Conservation (phyloP, 2,888 invertebrate genomes). For the Drosophila cyrtoloma region DNA sequence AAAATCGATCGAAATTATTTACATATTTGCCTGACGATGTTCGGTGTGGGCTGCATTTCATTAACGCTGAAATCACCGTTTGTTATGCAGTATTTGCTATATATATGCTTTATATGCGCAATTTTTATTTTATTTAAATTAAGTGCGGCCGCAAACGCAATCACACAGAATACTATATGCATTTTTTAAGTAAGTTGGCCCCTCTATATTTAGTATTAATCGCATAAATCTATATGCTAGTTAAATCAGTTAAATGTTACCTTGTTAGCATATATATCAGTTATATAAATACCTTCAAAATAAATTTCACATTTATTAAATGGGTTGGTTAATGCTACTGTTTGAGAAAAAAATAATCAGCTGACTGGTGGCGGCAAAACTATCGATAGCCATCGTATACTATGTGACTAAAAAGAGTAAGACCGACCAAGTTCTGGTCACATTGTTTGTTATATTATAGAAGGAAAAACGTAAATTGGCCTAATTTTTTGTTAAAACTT, state of each 20-base stretch:
- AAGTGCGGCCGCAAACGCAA: not conserved
- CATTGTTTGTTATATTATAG: constrained; percentile 31
- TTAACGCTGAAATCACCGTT: not conserved
- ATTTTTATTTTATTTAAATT: not conserved
- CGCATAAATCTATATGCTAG: not conserved
- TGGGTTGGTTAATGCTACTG: not conserved
- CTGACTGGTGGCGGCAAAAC: not conserved
- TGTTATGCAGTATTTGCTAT: not conserved
- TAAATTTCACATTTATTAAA: not conserved
- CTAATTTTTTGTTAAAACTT: constrained; percentile 33
- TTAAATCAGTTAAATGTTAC: not conserved
- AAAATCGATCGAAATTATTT: constrained; percentile 9
- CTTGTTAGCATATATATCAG: not conserved
- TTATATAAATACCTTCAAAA: not conserved
- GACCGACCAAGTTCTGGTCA: not conserved
- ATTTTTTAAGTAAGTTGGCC: not conserved
- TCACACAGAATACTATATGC: not conserved
- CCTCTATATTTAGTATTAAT: not conserved
- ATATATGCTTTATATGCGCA: not conserved
- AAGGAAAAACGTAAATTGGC: constrained; percentile 44
- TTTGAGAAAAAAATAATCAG: not conserved
- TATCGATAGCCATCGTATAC: constrained; percentile 24
- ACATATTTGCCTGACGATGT: constrained; percentile 35
- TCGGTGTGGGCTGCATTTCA: not conserved
- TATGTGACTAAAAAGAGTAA: not conserved